These are phyloP conservation scores for Tryphoninae sp. DNA, from an alignment of 2,888 invertebrate genomes.

Conservation along the genomic window DNA sequence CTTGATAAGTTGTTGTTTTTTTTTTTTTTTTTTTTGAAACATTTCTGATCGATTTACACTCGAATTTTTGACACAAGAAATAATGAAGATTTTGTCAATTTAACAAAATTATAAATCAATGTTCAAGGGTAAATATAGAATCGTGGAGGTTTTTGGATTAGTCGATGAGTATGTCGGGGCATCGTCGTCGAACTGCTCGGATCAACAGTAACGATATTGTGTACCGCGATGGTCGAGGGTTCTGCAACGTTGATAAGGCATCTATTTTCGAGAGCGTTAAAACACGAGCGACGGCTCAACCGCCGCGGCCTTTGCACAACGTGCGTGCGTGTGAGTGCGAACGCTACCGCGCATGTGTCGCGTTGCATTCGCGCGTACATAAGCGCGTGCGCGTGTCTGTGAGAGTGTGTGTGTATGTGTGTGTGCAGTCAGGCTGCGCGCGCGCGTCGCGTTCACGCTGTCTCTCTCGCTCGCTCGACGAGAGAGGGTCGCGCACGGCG, in stretches of 20 bases:
- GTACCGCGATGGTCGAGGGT: constrained; percentile 31
- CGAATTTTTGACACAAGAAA: too few relatives aligned
- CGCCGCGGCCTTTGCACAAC: constrained; percentile 47
- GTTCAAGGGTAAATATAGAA: too few relatives aligned
- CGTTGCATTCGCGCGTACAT: constrained; percentile 13
- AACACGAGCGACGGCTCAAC: constrained; percentile 67
- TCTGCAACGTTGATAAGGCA: constrained; percentile 73
- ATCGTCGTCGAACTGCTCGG: background rate
- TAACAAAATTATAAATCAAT: too few relatives aligned
- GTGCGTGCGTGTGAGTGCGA: constrained; percentile 8
- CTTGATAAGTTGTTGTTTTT: background rate
- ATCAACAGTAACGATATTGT: background rate
- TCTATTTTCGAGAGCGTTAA: constrained; percentile 78
- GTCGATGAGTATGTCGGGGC: background rate
- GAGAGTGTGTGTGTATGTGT: background rate
- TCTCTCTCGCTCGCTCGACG: constrained; percentile 32
- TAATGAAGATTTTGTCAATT: too few relatives aligned
- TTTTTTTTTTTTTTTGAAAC: background rate
- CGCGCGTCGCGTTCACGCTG: constrained; percentile 63
- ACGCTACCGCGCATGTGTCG: background rate
- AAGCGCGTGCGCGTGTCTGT: constrained; percentile 9
- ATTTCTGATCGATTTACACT: background rate
- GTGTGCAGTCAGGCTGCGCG: constrained; percentile 63
- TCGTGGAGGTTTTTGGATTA: background rate
- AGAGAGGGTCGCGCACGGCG: constrained; percentile 74